phyloP scores from a whole-genome alignment of 2,888 invertebrate species.

The Drosophila anomelani region DNA sequence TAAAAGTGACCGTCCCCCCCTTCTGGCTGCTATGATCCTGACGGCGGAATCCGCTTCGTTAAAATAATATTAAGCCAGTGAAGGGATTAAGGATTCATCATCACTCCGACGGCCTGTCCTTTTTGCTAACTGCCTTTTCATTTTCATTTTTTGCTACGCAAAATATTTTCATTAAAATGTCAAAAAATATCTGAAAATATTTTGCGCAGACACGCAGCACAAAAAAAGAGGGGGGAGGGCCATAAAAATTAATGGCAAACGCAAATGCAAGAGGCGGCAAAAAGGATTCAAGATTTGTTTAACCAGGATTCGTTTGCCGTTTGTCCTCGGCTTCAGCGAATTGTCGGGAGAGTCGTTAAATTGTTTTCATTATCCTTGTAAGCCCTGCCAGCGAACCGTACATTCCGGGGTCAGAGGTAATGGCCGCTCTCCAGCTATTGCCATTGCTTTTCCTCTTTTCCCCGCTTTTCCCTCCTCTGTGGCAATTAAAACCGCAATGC shows the following conservation, averaged over 20 bases:
- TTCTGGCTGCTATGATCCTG: constrained; percentile 4
- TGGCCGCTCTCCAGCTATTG: constrained; percentile 15
- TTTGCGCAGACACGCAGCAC: constrained; percentile 78
- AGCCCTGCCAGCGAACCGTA: constrained; percentile 54
- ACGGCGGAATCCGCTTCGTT: constrained; percentile 65
- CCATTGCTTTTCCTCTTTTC: constrained; percentile 13
- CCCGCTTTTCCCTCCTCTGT: constrained; percentile 15
- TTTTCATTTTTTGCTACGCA: constrained; percentile 52
- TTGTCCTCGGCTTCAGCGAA: constrained; percentile 42
- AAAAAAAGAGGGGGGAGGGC: neutral
- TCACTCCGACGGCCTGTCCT: constrained; percentile 43
- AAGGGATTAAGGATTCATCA: constrained; percentile 61
- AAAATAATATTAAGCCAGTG: constrained; percentile 72
- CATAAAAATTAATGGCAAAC: constrained; percentile 38
- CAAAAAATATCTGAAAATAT: constrained; percentile 74
- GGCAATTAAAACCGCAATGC: constrained; percentile 79
- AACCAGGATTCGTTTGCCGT: constrained; percentile 58
- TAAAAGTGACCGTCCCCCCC: constrained; percentile 52
- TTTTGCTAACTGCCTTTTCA: constrained; percentile 35
- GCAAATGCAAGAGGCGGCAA: constrained; percentile 47
- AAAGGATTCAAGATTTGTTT: constrained; percentile 75
- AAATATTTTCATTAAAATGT: constrained; percentile 76
- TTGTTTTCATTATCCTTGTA: constrained; percentile 80
- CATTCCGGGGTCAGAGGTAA: constrained; percentile 31
- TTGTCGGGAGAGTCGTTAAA: constrained; percentile 79